A percentile compares a stretch with the other conserved stretches of the same genome.
Conservation (phyloP, 2,113 vertebrate species). For the Tachuris rubrigastra region DNA sequence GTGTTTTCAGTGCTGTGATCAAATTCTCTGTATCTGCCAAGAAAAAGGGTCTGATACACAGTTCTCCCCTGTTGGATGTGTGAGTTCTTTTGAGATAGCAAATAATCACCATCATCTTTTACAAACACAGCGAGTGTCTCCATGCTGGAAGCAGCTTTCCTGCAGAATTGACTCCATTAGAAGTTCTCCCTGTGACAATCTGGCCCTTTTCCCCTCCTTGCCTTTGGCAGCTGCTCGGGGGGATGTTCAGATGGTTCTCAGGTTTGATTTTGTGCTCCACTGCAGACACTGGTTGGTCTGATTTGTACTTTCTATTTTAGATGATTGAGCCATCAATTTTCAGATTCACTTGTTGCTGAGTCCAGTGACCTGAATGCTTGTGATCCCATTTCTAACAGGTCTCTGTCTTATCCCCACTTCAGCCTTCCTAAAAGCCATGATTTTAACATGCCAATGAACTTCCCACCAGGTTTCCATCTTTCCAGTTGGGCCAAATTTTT, state of each 20-base stretch:
- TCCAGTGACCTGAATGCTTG: not conserved
- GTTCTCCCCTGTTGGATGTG: not conserved
- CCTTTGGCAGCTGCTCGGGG: not conserved
- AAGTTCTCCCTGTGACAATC: not conserved
- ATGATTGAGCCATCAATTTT: constrained; percentile 31
- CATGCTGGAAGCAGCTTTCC: not conserved
- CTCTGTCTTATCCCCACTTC: not conserved
- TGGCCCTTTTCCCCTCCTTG: not conserved
- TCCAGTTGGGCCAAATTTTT: not conserved
- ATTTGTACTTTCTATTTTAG: constrained; percentile 2
- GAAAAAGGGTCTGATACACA: not conserved
- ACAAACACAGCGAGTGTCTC: not conserved
- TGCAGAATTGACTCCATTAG: not conserved
- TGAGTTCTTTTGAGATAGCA: constrained; percentile 28
- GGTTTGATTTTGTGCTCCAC: constrained; percentile 51
- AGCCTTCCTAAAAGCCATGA: not conserved
- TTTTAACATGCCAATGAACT: constrained; percentile 9
- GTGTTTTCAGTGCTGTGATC: constrained; percentile 24
- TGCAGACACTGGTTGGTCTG: not conserved
- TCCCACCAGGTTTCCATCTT: not conserved
- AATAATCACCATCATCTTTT: constrained; percentile 32
- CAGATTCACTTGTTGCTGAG: constrained; percentile 7
- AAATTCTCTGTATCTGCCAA: constrained; percentile 43
- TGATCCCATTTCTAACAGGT: not conserved
- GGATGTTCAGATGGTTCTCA: not conserved